A percentile compares a stretch with the other conserved stretches of the same genome.
Evolutionary conservation across 2,797 vertebrate species (phyloP).

Genomic region (Pseudomugil gertrudae): DNA sequence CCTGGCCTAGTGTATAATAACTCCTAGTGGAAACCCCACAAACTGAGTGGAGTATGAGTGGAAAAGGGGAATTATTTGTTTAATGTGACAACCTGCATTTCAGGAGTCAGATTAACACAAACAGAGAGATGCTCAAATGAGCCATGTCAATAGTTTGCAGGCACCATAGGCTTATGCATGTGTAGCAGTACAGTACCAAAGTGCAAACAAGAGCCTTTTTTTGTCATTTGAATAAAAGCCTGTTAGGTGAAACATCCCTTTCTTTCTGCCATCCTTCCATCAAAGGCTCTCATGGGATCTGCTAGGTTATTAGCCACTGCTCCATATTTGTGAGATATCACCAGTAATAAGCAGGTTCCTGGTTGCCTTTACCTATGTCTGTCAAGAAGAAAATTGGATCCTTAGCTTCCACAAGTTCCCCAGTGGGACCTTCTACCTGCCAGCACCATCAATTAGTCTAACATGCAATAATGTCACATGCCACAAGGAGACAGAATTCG

Average conservation of each 20-base stretch:
- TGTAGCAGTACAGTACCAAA: slow-evolving; percentile 15
- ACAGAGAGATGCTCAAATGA: background rate
- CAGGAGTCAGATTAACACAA: background rate
- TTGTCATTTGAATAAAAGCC: slow-evolving; percentile 60
- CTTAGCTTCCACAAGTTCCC: slow-evolving; percentile 38
- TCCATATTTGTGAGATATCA: slow-evolving; percentile 74
- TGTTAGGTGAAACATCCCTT: slow-evolving; percentile 40
- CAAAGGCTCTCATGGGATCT: slow-evolving; percentile 54
- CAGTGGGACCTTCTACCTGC: slow-evolving; percentile 50
- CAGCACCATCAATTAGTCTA: slow-evolving; percentile 60
- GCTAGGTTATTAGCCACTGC: slow-evolving; percentile 58
- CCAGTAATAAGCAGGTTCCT: slow-evolving; percentile 67
- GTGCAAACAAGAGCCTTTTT: slow-evolving; percentile 21
- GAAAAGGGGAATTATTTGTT: no score
- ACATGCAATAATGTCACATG: slow-evolving; percentile 36
- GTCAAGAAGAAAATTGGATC: slow-evolving; percentile 63
- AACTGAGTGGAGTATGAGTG: background rate
- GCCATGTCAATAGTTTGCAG: slow-evolving; percentile 4
- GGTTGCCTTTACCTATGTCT: slow-evolving; percentile 51
- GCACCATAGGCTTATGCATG: background rate
- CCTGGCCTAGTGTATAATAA: no score
- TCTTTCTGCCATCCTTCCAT: slow-evolving; percentile 41
- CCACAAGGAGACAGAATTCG: slow-evolving; percentile 16
- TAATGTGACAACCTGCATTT: background rate
- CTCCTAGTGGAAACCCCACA: no score